These are phyloP conservation scores for Nipponacmea schrenckii DNA, from an alignment of 2,888 invertebrate genomes.

Conservation along the genomic window DNA sequence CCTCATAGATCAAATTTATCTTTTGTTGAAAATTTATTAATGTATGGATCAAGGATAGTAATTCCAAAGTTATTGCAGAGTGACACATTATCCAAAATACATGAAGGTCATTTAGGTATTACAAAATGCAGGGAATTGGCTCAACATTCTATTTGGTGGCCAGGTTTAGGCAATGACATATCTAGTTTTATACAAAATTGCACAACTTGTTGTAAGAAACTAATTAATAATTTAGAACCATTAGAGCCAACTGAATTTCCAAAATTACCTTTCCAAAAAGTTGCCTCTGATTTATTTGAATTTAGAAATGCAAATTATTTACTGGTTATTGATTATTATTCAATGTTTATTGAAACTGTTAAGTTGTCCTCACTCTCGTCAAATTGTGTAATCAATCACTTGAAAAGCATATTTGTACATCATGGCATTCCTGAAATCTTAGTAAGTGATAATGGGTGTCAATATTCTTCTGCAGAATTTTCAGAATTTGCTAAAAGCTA, in stretches of 20 bases:
- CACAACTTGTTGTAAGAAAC: background rate
- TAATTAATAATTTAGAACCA: slow-evolving; percentile 8
- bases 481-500: background rate
- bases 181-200: background rate
- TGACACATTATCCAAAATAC: background rate
- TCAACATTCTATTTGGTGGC: background rate
- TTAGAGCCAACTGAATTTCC: slow-evolving; percentile 14
- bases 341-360: slow-evolving; percentile 12
- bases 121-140: background rate
- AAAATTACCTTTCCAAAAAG: slow-evolving; percentile 15
- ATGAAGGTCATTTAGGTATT: too few species aligned
- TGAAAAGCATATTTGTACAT: slow-evolving; percentile 10
- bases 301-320: slow-evolving; percentile 15
- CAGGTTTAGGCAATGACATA: background rate
- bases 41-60: background rate
- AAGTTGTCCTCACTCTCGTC: slow-evolving; percentile 5
- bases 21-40: background rate
- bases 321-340: slow-evolving; percentile 13
- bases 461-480: background rate
- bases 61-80: background rate
- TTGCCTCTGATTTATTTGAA: slow-evolving; percentile 15
- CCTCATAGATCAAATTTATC: background rate
- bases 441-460: background rate
- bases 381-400: slow-evolving; percentile 12
- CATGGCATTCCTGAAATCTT: slow-evolving; percentile 16